These are phyloP conservation scores for Cryptophagus acutangulus DNA, from an alignment of 2,888 invertebrate genomes.

Conservation along the genomic window DNA sequence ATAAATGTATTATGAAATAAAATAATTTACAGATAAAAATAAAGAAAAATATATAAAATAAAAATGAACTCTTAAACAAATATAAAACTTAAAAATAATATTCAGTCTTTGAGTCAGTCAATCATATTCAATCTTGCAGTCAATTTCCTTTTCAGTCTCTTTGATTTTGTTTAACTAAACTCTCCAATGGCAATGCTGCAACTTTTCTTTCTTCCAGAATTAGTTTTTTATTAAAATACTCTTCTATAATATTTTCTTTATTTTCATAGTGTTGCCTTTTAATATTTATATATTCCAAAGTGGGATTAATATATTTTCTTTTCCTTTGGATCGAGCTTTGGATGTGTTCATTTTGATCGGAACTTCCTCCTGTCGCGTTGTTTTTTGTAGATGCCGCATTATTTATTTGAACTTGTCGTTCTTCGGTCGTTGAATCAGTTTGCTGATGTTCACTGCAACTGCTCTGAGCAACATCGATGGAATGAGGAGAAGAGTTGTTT, in stretches of 20 bases:
- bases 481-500: slow-evolving; percentile 1
- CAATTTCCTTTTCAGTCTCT: too few relatives aligned
- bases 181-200: background rate
- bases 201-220: background rate
- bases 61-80: too few relatives aligned
- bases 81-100: too few relatives aligned
- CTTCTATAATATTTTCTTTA: background rate
- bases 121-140: too few relatives aligned
- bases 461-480: slow-evolving; percentile 3
- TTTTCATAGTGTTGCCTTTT: background rate
- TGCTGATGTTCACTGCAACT: too few relatives aligned
- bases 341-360: background rate
- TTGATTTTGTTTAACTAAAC: background rate
- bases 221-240: background rate
- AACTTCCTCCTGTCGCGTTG: background rate
- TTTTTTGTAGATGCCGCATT: background rate
- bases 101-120: too few relatives aligned
- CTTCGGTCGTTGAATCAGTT: background rate
- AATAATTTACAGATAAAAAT: too few relatives aligned
- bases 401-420: background rate
- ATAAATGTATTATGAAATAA: too few relatives aligned
- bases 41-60: too few relatives aligned
- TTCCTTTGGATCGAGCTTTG: background rate
- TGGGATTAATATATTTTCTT: too few relatives aligned
- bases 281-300: slow-evolving; percentile 2